phyloP scores from a whole-genome alignment of 2,113 vertebrate genomes.

The Nematolebias whitei region DNA sequence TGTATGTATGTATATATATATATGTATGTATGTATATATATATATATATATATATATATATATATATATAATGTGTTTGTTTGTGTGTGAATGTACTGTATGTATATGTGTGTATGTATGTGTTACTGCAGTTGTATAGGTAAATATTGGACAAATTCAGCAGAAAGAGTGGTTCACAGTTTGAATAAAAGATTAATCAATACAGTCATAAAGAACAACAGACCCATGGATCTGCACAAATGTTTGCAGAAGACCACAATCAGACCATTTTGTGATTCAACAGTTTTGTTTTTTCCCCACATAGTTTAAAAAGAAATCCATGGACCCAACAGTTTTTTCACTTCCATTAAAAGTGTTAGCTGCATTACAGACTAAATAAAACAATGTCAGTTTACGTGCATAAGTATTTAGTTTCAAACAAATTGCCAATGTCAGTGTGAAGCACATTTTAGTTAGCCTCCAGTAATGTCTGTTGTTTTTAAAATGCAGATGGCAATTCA shows the following conservation, averaged over 20 bases:
- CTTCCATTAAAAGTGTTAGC: constrained; percentile 43
- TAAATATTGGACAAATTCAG: background rate
- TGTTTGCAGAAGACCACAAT: constrained; percentile 22
- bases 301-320: constrained; percentile 38
- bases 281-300: constrained; percentile 31
- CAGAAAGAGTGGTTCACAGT: background rate
- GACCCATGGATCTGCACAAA: constrained; percentile 15
- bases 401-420: constrained; percentile 59
- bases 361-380: constrained; percentile 26
- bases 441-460: constrained; percentile 67
- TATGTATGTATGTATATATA: no score
- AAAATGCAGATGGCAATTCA: constrained; percentile 59
- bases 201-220: constrained; percentile 1
- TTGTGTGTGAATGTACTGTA: no score
- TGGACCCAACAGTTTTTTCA: constrained; percentile 23
- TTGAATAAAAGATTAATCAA: background rate
- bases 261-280: constrained; percentile 38
- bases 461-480: constrained; percentile 65
- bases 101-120: no score
- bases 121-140: no score
- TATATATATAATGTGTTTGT: no score
- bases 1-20: no score
- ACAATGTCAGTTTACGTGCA: constrained; percentile 36
- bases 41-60: no score
- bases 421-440: constrained; percentile 44